Conservation (phyloP, 2,797 vertebrate species). For the Lycodopsis pacificus region DNA sequence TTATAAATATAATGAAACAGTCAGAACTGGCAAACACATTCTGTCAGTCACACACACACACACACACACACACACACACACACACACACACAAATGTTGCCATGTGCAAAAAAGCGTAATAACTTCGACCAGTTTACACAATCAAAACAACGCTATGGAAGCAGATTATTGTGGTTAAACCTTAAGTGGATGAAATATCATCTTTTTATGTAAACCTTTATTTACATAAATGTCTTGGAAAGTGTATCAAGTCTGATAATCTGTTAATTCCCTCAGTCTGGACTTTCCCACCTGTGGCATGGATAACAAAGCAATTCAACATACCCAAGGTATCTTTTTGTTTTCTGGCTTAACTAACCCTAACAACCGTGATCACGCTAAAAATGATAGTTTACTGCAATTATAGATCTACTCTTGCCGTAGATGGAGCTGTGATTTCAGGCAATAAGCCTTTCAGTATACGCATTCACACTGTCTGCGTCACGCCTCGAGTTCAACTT, state of each 20-base stretch:
- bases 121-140: constrained; percentile 4
- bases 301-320: no score
- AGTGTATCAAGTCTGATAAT: neutral
- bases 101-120: neutral
- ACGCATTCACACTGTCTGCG: no score
- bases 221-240: neutral
- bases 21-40: neutral
- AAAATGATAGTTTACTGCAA: no score
- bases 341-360: neutral
- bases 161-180: neutral
- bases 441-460: no score
- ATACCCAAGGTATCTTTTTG: neutral
- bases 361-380: neutral
- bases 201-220: neutral
- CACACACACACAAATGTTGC: no score
- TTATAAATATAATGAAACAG: constrained; percentile 16
- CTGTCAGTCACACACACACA: constrained; percentile 6
- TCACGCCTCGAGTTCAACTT: neutral
- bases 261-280: constrained; percentile 26
- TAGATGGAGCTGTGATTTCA: no score
- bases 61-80: constrained; percentile 21
- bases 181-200: neutral
- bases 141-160: neutral
- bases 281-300: constrained; percentile 20
- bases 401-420: no score